phyloP scores from a whole-genome alignment of 2,113 vertebrate genomes.

The Garra rufa region DNA sequence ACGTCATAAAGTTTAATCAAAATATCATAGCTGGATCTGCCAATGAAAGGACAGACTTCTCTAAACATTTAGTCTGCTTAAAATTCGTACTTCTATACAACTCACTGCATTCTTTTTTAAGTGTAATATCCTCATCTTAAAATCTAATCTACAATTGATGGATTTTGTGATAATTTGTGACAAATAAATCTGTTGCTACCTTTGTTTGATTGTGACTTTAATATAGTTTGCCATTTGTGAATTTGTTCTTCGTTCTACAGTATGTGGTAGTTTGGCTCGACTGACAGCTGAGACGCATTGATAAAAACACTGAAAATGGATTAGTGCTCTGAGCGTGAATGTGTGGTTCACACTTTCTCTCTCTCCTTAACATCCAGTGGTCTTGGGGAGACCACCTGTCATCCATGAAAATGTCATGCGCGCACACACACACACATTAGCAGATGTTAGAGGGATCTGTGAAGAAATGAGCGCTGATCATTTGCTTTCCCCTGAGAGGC shows the following conservation, averaged over 20 bases:
- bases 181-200: background rate
- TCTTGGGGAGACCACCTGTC: conserved; percentile 56
- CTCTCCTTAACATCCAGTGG: conserved; percentile 49
- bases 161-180: background rate
- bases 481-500: conserved; percentile 53
- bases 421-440: conserved; percentile 48
- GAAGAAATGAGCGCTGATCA: conserved; percentile 36
- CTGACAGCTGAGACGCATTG: conserved; percentile 12
- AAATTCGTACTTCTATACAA: background rate
- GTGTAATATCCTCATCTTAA: background rate
- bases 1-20: too few species aligned
- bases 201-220: background rate
- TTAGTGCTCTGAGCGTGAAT: conserved; percentile 35
- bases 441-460: conserved; percentile 47
- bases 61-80: background rate
- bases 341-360: conserved; percentile 23
- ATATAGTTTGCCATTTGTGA: conserved; percentile 12
- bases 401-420: conserved; percentile 56
- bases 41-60: background rate
- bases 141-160: background rate
- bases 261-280: background rate
- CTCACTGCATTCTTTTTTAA: background rate
- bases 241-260: background rate
- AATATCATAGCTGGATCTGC: background rate
- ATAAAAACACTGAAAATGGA: conserved; percentile 18